Conservation (phyloP, 2,888 invertebrate species). For the Cephus runcator region DNA sequence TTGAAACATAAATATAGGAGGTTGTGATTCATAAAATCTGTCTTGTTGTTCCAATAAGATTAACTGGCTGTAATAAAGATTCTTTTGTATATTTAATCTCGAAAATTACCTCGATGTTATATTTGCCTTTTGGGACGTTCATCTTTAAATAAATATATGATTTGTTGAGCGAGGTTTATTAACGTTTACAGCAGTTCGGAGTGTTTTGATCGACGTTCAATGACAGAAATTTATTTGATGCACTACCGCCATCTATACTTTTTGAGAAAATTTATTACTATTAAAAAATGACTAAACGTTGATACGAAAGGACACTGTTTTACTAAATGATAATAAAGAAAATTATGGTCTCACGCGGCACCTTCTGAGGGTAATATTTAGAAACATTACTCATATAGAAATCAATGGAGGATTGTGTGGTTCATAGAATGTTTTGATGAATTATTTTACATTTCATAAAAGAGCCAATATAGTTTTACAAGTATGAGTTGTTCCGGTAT, state of each 20-base stretch:
- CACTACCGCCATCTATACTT: background rate
- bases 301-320: background rate
- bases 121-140: background rate
- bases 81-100: background rate
- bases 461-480: background rate
- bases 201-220: background rate
- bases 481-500: constrained; percentile 24
- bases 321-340: background rate
- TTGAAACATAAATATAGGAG: background rate
- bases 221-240: background rate
- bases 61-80: background rate
- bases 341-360: too few species aligned
- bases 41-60: background rate
- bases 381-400: background rate
- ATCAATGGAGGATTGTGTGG: background rate
- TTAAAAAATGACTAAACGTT: background rate
- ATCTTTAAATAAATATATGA: background rate
- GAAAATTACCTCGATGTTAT: background rate
- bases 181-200: background rate
- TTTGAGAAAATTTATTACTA: background rate
- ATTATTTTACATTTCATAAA: background rate
- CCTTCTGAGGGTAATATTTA: background rate
- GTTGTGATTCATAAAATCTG: background rate
- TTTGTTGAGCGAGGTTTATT: background rate
- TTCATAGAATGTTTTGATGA: background rate